phyloP scores from a whole-genome alignment of 2,888 invertebrate genomes.

The Folsomia candida region DNA sequence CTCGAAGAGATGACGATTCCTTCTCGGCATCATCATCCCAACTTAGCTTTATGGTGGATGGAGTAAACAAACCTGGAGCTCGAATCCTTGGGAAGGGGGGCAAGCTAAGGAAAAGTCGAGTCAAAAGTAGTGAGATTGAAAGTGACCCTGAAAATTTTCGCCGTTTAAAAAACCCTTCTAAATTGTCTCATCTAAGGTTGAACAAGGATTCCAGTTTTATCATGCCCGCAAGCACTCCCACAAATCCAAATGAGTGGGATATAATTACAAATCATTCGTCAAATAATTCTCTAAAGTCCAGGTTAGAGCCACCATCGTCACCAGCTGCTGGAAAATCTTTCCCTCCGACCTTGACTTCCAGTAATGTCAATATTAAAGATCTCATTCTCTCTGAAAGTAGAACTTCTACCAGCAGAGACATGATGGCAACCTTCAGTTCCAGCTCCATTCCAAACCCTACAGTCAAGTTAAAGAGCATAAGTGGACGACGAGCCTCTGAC shows the following conservation, averaged over 20 bases:
- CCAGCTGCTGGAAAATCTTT: not conserved
- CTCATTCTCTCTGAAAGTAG: slow-evolving; percentile 1
- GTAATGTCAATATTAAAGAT: slow-evolving; percentile 10
- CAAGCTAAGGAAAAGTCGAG: slow-evolving; percentile 27
- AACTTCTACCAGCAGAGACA: not conserved
- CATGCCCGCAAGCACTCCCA: not conserved
- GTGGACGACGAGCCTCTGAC: not conserved
- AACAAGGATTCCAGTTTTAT: slow-evolving; percentile 22
- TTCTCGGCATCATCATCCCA: not conserved
- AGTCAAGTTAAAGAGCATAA: slow-evolving; percentile 5
- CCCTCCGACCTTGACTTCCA: not conserved
- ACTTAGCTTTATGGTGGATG: not conserved
- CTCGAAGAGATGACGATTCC: slow-evolving; percentile 53
- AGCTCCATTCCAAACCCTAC: slow-evolving; percentile 5
- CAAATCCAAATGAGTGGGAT: not conserved
- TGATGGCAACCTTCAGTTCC: too few species aligned
- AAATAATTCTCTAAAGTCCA: not conserved
- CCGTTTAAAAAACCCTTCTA: slow-evolving; percentile 7
- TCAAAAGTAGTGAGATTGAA: slow-evolving; percentile 23
- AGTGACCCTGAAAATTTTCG: not conserved
- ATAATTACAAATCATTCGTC: too few species aligned
- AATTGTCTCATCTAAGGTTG: slow-evolving; percentile 43
- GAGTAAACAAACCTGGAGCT: not conserved
- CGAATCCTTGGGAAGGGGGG: not conserved
- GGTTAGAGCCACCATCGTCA: not conserved